phyloP scores from a whole-genome alignment of 2,113 vertebrate genomes.

The Pomatorhinus ruficollis region DNA sequence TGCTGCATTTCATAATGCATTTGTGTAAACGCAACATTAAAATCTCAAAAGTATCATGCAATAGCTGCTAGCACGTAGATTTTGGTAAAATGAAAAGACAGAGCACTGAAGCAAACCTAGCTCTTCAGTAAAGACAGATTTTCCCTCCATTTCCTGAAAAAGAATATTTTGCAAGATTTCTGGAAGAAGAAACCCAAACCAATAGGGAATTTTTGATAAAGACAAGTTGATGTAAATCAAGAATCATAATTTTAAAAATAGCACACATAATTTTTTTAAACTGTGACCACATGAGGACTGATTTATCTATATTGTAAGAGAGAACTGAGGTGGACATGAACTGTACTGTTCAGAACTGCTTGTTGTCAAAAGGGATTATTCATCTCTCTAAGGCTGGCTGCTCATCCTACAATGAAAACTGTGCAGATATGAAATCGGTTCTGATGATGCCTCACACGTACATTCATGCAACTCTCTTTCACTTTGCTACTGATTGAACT shows the following conservation, averaged over 20 bases:
- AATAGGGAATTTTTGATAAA: background rate
- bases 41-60: background rate
- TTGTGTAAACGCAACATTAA: background rate
- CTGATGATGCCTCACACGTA: background rate
- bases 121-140: background rate
- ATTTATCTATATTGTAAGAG: background rate
- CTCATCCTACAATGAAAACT: background rate
- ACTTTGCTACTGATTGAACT: slow-evolving; percentile 11
- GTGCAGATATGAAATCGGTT: background rate
- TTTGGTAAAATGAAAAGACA: background rate
- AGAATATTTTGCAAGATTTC: background rate
- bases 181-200: background rate
- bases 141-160: background rate
- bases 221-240: background rate
- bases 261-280: background rate
- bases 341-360: background rate
- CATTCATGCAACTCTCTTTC: background rate
- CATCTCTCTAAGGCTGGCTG: background rate
- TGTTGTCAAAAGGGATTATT: background rate
- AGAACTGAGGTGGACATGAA: background rate
- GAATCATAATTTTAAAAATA: background rate
- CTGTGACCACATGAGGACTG: background rate
- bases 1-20: background rate
- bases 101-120: background rate
- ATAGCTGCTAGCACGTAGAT: background rate